Conservation (phyloP, 2,113 vertebrate species). For the Hypocryptadius cinnamomeus region DNA sequence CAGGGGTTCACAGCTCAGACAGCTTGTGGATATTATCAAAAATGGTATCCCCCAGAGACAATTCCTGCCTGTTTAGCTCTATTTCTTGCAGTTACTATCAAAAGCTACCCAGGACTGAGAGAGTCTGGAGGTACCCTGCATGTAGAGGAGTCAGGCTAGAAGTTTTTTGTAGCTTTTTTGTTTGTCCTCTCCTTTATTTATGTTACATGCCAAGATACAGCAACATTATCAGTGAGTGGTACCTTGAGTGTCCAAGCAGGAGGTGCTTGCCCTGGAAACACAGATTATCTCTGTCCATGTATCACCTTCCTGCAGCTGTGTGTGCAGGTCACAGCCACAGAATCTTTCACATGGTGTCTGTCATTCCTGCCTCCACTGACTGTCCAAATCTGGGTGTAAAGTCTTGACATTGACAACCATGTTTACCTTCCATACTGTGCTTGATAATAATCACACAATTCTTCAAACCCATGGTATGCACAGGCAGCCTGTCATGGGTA, state of each 20-base stretch:
- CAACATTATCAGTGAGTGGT: background rate
- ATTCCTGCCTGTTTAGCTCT: background rate
- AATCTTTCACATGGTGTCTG: background rate
- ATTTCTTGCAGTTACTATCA: background rate
- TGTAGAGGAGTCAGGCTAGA: background rate
- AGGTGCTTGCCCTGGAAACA: background rate
- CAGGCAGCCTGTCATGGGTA: background rate
- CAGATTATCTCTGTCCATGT: rapidly evolving
- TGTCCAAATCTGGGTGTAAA: background rate
- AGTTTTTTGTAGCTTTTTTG: background rate
- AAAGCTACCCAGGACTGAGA: background rate
- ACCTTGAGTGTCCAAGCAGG: background rate
- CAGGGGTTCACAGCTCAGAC: background rate
- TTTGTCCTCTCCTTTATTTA: background rate
- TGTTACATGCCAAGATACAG: background rate
- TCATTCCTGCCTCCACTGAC: background rate
- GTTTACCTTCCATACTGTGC: background rate
- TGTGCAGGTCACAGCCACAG: background rate
- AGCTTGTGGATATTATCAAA: background rate
- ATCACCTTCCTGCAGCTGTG: too few species aligned
- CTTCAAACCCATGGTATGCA: background rate
- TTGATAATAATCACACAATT: background rate
- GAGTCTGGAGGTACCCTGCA: background rate
- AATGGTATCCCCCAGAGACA: background rate
- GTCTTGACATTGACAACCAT: background rate